Conservation (phyloP, 2,113 vertebrate species). For the Myotis yumanensis region DNA sequence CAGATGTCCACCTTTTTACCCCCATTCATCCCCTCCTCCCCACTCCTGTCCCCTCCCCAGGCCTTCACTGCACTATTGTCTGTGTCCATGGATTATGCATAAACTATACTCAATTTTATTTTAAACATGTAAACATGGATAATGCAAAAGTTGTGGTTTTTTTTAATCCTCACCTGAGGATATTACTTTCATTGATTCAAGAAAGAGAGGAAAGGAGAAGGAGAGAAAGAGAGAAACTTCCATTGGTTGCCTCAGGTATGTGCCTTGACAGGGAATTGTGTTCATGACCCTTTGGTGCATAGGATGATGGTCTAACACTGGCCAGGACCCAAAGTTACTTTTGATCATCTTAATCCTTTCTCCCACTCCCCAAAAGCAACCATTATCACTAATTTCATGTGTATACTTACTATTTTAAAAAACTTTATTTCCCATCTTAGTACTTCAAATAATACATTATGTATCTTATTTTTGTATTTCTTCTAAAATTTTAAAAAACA, state of each 20-base stretch:
- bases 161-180: neutral
- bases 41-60: too few species aligned
- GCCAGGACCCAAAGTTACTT: neutral
- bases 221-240: neutral
- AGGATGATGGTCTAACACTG: neutral
- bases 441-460: slow-evolving; percentile 11
- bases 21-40: too few species aligned
- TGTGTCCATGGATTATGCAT: too few species aligned
- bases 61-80: too few species aligned
- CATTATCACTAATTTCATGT: slow-evolving; percentile 10
- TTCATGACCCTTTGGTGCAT: neutral
- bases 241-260: neutral
- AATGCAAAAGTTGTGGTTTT: slow-evolving; percentile 3
- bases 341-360: neutral
- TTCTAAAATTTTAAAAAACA: slow-evolving; percentile 26
- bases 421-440: slow-evolving; percentile 30
- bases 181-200: neutral
- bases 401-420: slow-evolving; percentile 1
- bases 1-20: too few species aligned
- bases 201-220: neutral
- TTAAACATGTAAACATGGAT: slow-evolving; percentile 30
- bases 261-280: neutral
- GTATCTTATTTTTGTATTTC: neutral
- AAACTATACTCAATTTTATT: slow-evolving; percentile 33
- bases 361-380: neutral